Evolutionary conservation across 1,140 invertebrate genomes (phyloP).

Genomic region (Papilio dardanus): DNA sequence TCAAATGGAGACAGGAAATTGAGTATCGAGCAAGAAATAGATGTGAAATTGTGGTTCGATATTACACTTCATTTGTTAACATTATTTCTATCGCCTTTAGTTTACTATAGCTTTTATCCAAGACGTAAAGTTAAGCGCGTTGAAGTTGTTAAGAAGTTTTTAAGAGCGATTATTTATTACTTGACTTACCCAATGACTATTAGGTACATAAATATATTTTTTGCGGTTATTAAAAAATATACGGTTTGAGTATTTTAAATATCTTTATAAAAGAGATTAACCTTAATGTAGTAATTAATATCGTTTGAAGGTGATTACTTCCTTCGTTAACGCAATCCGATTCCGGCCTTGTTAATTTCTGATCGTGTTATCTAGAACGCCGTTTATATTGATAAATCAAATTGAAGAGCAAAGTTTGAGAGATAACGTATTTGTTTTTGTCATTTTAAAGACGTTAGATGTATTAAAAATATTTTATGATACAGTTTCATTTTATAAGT

Average conservation of each 20-base stretch:
- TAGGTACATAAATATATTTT: too few species aligned
- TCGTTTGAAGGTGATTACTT: background rate
- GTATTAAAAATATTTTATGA: background rate
- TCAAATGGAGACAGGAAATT: constrained; percentile 6
- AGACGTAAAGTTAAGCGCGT: background rate
- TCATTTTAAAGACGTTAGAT: background rate
- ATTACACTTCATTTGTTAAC: background rate
- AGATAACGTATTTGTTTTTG: background rate
- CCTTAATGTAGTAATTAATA: background rate
- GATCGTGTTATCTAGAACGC: background rate
- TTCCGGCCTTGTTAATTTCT: background rate
- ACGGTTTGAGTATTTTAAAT: too few species aligned
- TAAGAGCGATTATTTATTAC: constrained; percentile 9
- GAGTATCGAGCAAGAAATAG: constrained; percentile 13
- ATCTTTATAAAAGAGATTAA: background rate
- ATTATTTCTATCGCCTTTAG: background rate
- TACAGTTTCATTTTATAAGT: too few species aligned
- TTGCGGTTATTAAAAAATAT: too few species aligned
- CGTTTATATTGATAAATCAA: background rate
- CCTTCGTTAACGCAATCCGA: background rate
- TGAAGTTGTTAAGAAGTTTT: background rate
- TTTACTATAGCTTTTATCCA: background rate
- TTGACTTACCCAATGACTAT: too few species aligned
- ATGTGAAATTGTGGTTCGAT: background rate
- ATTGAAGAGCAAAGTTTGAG: background rate